These are phyloP conservation scores for Sapajus apella DNA, from an alignment of 2,113 vertebrate genomes.

Conservation along the genomic window DNA sequence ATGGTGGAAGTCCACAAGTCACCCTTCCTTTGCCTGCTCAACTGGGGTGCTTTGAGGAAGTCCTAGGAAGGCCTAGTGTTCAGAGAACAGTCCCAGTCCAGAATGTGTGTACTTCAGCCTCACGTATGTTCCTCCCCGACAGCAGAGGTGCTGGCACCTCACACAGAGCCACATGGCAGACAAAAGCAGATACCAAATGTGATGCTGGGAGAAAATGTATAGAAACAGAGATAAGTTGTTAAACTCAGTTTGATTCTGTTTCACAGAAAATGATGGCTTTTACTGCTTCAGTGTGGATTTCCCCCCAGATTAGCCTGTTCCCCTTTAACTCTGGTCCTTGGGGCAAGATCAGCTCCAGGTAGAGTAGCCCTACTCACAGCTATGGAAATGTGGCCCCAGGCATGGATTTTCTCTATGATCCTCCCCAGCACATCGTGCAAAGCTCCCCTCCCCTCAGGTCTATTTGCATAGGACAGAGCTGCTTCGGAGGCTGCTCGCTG, in stretches of 20 bases:
- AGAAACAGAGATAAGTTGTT: background rate
- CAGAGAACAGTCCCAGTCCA: background rate
- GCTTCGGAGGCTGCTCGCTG: background rate
- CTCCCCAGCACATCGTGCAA: background rate
- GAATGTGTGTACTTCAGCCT: background rate
- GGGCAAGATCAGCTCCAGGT: background rate
- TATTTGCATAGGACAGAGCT: background rate
- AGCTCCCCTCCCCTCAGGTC: background rate
- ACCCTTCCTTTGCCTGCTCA: background rate
- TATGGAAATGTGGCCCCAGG: background rate
- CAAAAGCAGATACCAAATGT: background rate
- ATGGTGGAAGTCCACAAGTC: background rate
- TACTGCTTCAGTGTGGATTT: background rate
- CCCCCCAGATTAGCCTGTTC: background rate
- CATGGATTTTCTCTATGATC: background rate
- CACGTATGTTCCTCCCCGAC: accelerated
- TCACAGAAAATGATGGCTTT: background rate
- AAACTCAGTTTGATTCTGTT: background rate
- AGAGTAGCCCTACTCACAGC: background rate
- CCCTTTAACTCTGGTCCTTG: background rate
- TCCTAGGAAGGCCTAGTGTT: background rate
- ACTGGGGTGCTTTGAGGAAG: background rate
- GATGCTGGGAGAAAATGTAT: background rate
- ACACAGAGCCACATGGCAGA: background rate
- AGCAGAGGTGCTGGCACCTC: background rate